These are phyloP conservation scores for Leptodactylus fallax DNA, from an alignment of 2,797 vertebrate genomes.

Conservation along the genomic window DNA sequence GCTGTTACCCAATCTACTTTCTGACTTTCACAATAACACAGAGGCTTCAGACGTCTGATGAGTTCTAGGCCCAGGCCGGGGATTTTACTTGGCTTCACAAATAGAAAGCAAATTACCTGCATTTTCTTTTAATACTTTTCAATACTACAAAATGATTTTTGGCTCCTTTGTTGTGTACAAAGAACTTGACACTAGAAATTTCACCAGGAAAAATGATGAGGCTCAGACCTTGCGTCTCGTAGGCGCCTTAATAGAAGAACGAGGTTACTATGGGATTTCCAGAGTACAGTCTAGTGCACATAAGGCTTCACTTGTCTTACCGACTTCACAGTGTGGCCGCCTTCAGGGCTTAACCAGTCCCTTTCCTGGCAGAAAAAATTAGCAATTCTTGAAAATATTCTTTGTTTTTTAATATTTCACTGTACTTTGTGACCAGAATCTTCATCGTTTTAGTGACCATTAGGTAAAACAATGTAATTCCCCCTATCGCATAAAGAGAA, in stretches of 20 bases:
- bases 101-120: neutral
- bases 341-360: too few relatives aligned
- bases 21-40: too few relatives aligned
- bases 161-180: constrained; percentile 30
- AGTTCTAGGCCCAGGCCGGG: neutral
- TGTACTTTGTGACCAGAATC: too few relatives aligned
- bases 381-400: too few relatives aligned
- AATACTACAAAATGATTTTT: neutral
- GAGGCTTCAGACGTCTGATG: neutral
- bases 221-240: neutral
- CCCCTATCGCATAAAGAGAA: too few relatives aligned
- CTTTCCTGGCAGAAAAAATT: too few relatives aligned
- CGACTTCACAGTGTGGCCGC: neutral
- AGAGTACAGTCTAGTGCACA: neutral
- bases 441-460: too few relatives aligned
- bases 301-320: neutral
- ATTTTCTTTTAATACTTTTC: neutral
- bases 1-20: too few relatives aligned
- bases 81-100: too few relatives aligned
- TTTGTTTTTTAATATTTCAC: too few relatives aligned
- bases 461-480: too few relatives aligned
- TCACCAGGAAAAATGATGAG: neutral
- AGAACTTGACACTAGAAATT: neutral
- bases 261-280: neutral
- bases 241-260: neutral